phyloP scores from a whole-genome alignment of 2,113 vertebrate genomes.

The Laticauda colubrina region DNA sequence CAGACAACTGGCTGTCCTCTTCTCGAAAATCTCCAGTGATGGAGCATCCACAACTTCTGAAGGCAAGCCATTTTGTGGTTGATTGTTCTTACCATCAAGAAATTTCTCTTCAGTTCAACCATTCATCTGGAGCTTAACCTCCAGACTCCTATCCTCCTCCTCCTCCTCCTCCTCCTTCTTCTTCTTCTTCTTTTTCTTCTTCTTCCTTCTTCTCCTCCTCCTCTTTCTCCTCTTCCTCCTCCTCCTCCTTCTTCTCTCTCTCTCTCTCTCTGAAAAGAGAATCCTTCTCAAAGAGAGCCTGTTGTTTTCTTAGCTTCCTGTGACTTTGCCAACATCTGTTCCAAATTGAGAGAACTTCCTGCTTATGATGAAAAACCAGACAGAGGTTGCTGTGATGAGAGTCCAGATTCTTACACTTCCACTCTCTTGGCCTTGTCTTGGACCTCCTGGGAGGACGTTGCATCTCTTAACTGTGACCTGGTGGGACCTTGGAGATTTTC shows the following conservation, averaged over 20 bases:
- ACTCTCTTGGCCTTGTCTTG: background rate
- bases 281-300: constrained; percentile 53
- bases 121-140: background rate
- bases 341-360: constrained; percentile 72
- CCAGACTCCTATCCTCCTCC: background rate
- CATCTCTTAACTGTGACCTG: background rate
- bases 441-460: background rate
- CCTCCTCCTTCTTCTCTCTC: background rate
- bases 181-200: no score
- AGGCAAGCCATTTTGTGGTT: background rate
- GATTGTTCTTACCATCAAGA: background rate
- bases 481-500: background rate
- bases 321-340: constrained; percentile 75
- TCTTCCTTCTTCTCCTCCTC: no score
- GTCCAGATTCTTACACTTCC: constrained; percentile 2
- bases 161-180: no score
- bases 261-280: background rate
- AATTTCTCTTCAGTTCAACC: background rate
- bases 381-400: background rate
- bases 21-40: background rate
- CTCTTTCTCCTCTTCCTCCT: no score
- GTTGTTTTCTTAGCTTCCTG: constrained; percentile 76
- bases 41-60: background rate
- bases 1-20: background rate
- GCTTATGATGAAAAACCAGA: constrained; percentile 61